These are phyloP conservation scores for Euplagia quadripunctaria DNA, from an alignment of 2,888 invertebrate genomes.

Conservation along the genomic window DNA sequence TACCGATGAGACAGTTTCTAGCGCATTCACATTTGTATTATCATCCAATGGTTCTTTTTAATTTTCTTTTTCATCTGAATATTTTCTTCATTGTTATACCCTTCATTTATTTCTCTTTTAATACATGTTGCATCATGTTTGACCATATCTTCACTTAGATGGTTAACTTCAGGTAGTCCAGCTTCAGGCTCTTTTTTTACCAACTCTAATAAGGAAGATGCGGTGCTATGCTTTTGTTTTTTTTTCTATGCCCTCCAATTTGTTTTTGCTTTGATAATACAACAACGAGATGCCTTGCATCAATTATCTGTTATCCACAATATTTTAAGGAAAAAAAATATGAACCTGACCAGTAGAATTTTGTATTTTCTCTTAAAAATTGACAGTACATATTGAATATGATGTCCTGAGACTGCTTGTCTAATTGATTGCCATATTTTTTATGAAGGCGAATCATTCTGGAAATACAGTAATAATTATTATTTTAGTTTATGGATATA, in stretches of 20 bases:
- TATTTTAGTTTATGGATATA: too few species aligned
- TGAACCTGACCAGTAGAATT: neutral
- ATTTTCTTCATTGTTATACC: neutral
- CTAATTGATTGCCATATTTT: neutral
- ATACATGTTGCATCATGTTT: neutral
- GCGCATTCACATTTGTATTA: neutral
- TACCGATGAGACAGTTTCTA: too few species aligned
- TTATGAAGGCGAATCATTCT: neutral
- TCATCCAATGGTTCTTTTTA: neutral
- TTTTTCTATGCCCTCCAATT: neutral
- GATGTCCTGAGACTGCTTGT: neutral
- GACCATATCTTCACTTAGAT: neutral
- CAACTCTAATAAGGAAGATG: too few species aligned
- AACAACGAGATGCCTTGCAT: neutral
- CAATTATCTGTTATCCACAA: neutral
- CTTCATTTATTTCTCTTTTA: neutral
- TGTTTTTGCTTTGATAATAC: accelerated
- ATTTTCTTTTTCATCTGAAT: neutral
- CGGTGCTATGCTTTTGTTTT: neutral
- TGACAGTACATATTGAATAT: neutral
- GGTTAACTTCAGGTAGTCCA: neutral
- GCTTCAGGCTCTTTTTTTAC: too few species aligned
- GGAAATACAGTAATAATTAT: neutral
- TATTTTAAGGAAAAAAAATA: neutral
- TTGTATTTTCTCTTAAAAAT: neutral